Base-by-base conservation (phyloP, 2,888 invertebrate species). In the Sinotaia quadrata region DNA sequence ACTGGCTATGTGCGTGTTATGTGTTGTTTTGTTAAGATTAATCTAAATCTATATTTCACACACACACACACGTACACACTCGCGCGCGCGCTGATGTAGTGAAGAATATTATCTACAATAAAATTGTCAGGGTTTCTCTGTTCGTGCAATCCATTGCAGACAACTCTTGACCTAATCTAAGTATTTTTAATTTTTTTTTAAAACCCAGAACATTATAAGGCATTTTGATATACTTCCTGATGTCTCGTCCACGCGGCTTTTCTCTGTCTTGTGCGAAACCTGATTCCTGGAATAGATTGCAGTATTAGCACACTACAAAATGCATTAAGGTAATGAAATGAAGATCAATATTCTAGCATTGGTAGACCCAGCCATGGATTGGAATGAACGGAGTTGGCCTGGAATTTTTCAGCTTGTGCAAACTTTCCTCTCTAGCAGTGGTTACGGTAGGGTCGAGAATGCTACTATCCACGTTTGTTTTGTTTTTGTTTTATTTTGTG, bases 221-320 rank as follows among this genome's bases (percentile, higher is more conserved):
- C n/a, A n/a, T n/a, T n/a, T n/a, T n/a, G n/a, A n/a, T n/a, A n/a
- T n/a, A n/a, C n/a, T n/a, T n/a, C n/a, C n/a, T n/a, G n/a, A n/a
- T n/a, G n/a, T n/a, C n/a, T n/a, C 34, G 7, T n/a, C 51, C 15
- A 21, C 36, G 1, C 51, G 36, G 21, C 36, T 21, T 21, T 15
- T 36, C 36, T 8, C 33, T 21, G 47, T 29, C 4, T 5, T 18
- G 12, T 18, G 47, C 49, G 34, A 27, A 47, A 34, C 62, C 24
- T 51, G 49, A 51, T 51, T 62, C 52, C 33, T 34, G 51, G 33
- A 34, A n/a, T 44, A 37, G 49, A 51, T 34, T 10, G 49, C 33
- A n/a, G 51, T 51, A 51, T 62, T 49, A 62, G 24, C 37, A 37
- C 51, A 51, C 51, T 62, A 62, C 62, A 62, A 62, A 62, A 62